Evolutionary conservation across 2,797 vertebrate species (phyloP).

Genomic region (Rhinella marina): DNA sequence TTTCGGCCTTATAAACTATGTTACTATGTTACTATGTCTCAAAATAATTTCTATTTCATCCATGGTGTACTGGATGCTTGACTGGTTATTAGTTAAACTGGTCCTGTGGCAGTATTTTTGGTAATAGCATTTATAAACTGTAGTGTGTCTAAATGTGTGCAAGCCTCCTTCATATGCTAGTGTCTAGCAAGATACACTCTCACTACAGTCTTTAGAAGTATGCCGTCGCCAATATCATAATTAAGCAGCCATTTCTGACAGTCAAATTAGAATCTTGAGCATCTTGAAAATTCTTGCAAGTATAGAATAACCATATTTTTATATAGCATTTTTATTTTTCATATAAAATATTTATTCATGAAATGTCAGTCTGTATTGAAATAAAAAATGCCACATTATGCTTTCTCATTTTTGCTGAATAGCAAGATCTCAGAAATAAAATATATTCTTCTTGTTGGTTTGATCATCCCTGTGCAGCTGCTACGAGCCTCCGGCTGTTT

Average conservation of each 20-base stretch:
- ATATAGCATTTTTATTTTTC: not conserved
- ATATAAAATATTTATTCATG: not conserved
- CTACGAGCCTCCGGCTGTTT: not conserved
- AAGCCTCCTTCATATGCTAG: too few species aligned
- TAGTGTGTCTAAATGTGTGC: not conserved
- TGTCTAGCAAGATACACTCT: too few species aligned
- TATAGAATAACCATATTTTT: not conserved
- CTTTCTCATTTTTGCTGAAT: not conserved
- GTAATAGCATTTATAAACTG: not conserved
- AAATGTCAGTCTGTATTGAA: not conserved
- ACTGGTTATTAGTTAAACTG: not conserved
- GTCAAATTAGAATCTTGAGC: not conserved
- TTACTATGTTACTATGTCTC: too few species aligned
- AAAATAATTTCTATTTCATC: too few species aligned
- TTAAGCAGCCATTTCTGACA: not conserved
- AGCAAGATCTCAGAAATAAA: not conserved
- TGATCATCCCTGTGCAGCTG: conserved; percentile 17
- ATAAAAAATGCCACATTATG: not conserved
- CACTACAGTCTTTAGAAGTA: not conserved
- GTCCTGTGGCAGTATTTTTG: not conserved
- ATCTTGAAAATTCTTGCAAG: not conserved
- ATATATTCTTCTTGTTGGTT: conserved; percentile 12
- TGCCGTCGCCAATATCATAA: not conserved
- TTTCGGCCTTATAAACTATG: too few species aligned
- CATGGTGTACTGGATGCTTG: too few species aligned